Evolutionary conservation across 2,113 vertebrate species (phyloP).

Genomic region (Myiozetetes cayanensis): DNA sequence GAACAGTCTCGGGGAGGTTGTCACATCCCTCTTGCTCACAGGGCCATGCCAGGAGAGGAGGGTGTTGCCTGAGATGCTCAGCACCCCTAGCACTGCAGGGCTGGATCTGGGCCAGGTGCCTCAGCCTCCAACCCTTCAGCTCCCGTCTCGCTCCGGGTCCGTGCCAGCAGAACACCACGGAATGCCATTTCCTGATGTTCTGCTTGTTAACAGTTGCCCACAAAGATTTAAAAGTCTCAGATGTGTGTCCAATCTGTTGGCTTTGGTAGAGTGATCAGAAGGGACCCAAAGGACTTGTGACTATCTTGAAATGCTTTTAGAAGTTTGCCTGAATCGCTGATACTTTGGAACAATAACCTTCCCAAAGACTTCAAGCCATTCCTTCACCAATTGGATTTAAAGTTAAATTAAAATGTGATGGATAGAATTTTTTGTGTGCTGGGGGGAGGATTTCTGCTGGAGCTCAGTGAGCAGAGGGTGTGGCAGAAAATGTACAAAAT

Average conservation of each 20-base stretch:
- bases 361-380: neutral
- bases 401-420: neutral
- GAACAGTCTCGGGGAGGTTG: neutral
- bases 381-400: neutral
- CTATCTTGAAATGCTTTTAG: conserved; percentile 22
- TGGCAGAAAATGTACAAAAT: neutral
- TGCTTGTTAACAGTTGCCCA: conserved; percentile 38
- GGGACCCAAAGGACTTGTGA: conserved; percentile 41
- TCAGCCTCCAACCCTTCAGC: neutral
- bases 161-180: neutral
- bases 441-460: conserved; percentile 1
- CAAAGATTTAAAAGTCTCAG: conserved; percentile 29
- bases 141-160: neutral
- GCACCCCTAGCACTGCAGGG: neutral
- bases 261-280: conserved; percentile 53
- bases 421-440: neutral
- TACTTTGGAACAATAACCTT: conserved; percentile 8
- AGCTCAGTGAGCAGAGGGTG: neutral
- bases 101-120: neutral
- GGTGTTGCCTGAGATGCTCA: neutral
- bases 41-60: neutral
- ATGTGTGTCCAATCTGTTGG: conserved; percentile 39
- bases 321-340: neutral
- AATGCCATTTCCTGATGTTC: conserved; percentile 4
- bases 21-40: neutral